Percentiles rank a stretch among this genome's conserved stretches.
Evolutionary conservation across 1,140 invertebrate species (phyloP).

Genomic region (Lordiphosa clarofinis): DNA sequence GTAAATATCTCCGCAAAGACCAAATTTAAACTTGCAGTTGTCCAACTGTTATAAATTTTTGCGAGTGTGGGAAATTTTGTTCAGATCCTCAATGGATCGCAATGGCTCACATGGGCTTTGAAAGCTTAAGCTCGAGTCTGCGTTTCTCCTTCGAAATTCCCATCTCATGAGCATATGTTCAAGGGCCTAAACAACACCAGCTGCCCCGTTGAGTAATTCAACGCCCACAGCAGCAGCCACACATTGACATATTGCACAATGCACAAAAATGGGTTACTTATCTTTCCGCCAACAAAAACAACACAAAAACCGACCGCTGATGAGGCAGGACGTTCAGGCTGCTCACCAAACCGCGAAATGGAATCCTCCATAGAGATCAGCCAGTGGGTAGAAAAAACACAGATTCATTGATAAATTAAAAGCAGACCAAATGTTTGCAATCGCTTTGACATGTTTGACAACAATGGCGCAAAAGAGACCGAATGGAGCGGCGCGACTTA

Average conservation of each 20-base stretch:
- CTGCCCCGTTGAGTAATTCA: conserved; percentile 26
- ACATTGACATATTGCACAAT: conserved; percentile 33
- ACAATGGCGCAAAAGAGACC: conserved; percentile 38
- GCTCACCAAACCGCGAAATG: conserved; percentile 75
- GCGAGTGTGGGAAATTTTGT: too few species aligned
- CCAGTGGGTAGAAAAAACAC: conserved; percentile 34
- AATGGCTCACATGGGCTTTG: too few species aligned
- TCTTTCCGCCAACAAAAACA: conserved; percentile 13
- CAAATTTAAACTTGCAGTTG: too few species aligned
- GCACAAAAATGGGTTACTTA: conserved; percentile 63
- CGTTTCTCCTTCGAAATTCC: neutral
- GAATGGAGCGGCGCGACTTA: conserved; percentile 39
- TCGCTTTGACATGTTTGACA: conserved; percentile 79
- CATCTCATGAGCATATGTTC: conserved; percentile 41
- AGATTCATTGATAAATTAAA: conserved; percentile 75
- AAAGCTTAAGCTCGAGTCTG: too few species aligned
- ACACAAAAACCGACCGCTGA: conserved; percentile 20
- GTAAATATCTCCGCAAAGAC: too few species aligned
- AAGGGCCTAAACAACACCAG: conserved; percentile 24
- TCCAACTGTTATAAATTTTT: too few species aligned
- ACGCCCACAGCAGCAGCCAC: conserved; percentile 40
- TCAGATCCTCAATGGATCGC: too few species aligned
- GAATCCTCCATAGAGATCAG: conserved; percentile 59
- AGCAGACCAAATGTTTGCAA: conserved; percentile 71
- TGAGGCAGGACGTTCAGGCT: conserved; percentile 40